These are phyloP conservation scores for Vicugna pacos DNA, from an alignment of 2,113 vertebrate genomes.

Conservation along the genomic window DNA sequence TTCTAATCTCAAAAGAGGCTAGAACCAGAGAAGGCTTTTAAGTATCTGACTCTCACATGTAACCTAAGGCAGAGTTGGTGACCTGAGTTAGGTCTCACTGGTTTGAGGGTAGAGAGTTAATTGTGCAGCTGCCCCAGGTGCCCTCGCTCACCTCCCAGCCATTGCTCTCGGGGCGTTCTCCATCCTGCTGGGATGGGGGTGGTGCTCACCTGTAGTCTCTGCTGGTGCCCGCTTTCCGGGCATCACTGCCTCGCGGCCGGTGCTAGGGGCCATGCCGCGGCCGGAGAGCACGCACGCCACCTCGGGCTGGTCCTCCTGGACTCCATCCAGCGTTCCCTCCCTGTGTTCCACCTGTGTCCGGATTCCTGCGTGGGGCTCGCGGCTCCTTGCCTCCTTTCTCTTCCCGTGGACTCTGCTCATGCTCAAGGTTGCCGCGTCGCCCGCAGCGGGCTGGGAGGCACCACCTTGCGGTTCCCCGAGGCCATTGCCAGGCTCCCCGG, in stretches of 20 bases:
- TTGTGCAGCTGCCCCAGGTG: background rate
- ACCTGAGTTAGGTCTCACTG: fast-evolving
- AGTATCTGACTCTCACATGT: background rate
- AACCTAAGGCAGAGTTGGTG: too few species aligned
- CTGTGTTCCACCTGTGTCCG: fast-evolving
- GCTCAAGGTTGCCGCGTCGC: background rate
- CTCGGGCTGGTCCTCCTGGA: background rate
- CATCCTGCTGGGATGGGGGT: background rate
- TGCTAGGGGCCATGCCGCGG: too few species aligned
- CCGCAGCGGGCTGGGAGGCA: background rate
- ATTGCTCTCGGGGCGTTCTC: background rate
- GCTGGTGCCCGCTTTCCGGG: background rate
- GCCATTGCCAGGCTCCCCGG: too few species aligned
- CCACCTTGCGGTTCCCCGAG: background rate
- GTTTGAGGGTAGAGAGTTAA: background rate
- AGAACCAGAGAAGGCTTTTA: background rate
- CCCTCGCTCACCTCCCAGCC: background rate
- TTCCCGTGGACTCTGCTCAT: background rate
- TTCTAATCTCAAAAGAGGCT: background rate
- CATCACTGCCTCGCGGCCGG: background rate
- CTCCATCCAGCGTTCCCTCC: background rate
- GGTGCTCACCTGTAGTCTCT: background rate
- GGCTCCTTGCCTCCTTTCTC: background rate
- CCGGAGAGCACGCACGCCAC: background rate
- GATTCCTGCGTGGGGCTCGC: background rate